phyloP scores from a whole-genome alignment of 1,140 invertebrate genomes.

The Drosophila busckii region DNA sequence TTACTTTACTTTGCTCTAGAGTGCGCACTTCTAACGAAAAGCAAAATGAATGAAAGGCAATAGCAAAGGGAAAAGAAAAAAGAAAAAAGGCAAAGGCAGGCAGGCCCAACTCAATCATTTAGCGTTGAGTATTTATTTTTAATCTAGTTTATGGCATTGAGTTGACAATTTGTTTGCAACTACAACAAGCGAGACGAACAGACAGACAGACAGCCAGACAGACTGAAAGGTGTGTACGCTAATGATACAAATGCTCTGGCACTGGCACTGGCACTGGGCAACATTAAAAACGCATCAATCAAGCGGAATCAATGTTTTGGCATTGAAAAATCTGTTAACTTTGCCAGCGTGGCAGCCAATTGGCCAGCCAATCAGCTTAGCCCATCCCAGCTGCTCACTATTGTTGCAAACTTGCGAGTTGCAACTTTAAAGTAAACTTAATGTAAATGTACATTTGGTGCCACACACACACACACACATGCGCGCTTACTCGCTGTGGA shows the following conservation, averaged over 20 bases:
- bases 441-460: too few relatives aligned
- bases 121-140: conserved; percentile 62
- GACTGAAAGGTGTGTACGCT: conserved; percentile 2
- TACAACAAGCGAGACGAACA: neutral
- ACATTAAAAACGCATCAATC: conserved; percentile 72
- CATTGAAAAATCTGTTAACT: conserved; percentile 42
- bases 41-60: too few relatives aligned
- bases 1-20: too few relatives aligned
- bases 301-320: conserved; percentile 54
- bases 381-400: too few relatives aligned
- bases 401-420: too few relatives aligned
- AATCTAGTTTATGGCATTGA: conserved; percentile 63
- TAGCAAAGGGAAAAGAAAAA: too few relatives aligned
- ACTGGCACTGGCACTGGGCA: conserved; percentile 7
- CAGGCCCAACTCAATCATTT: neutral
- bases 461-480: neutral
- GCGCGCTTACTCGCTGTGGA: neutral
- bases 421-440: too few relatives aligned
- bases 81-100: too few relatives aligned
- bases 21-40: too few relatives aligned
- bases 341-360: too few relatives aligned
- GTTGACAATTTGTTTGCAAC: conserved; percentile 41
- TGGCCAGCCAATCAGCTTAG: too few relatives aligned
- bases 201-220: too few relatives aligned
- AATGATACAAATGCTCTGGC: conserved; percentile 44